Evolutionary conservation across 2,797 vertebrate species (phyloP), one percentile per base, ranked within the genome.

Genomic region (Hybognathus amarus): DNA sequence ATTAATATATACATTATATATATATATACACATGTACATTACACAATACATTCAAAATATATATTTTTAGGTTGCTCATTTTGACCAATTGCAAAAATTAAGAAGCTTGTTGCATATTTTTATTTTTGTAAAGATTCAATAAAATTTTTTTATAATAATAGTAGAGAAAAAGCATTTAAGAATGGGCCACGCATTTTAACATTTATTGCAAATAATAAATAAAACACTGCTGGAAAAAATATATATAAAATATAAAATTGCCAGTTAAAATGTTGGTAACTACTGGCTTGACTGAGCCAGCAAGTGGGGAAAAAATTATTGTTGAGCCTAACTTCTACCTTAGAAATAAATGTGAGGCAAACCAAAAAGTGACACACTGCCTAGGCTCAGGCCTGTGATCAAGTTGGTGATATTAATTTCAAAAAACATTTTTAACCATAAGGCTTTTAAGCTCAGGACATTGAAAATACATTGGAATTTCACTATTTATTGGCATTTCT

Each of bases 381-480:
- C 40, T 12, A 42, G 24, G 27, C 24, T 45, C 79, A 36, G 33
- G 40, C 67, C 36, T 12, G 36, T 30, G 47, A 36, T 74, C 56
- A 63, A 73, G 76, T 30, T 82, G 47, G 7, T 42, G 17, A 82
- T 54, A 33, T 50, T 50, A 61, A 38, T 74, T 66, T 76, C 0
- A n/a, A 76, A 67, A 42, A 67, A 33, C 17, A 56, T 67, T 66
- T 54, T 64, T 50, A 64, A 82, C 33, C 71, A 68, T 82, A 82
- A 83, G 73, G 69, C 47, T 75, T 73, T 45, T 66, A 76, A 76
- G 75, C 82, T 78, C 63, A 66, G 47, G 33, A 77, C 79, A 81
- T 24, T 45, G 9, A n/a, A 59, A 27, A 42, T 33, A 63, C 71
- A 75, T n/a, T 67, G n/a, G 47, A 56, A 76, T 45, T 40, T 82